Evolutionary conservation across 2,888 invertebrate species (phyloP).

Genomic region (Eretmocerus hayati): DNA sequence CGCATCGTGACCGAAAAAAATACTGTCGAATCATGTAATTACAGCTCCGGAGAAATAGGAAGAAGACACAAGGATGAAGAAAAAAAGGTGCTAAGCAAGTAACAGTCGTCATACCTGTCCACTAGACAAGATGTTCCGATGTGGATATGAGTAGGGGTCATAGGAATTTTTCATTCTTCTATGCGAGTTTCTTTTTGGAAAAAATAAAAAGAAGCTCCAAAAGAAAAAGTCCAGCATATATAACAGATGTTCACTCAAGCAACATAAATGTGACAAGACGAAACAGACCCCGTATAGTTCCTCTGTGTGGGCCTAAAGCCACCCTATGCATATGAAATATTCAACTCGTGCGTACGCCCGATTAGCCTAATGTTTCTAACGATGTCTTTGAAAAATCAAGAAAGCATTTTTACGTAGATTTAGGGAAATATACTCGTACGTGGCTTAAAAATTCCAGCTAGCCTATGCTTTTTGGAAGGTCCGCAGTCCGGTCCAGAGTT

Average conservation of each 20-base stretch:
- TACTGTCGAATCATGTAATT: no score
- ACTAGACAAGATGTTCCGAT: no score
- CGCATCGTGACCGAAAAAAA: no score
- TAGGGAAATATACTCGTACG: no score
- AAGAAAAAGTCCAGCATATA: background rate
- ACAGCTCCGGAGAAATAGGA: no score
- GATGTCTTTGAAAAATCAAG: background rate
- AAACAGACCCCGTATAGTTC: no score
- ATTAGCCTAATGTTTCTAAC: conserved; percentile 1
- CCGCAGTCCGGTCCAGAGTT: background rate
- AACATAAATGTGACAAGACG: conserved; percentile 19
- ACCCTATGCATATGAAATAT: background rate
- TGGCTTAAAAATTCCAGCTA: no score
- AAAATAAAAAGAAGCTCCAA: conserved; percentile 7
- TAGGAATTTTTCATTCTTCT: conserved; percentile 1
- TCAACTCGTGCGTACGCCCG: conserved; percentile 1
- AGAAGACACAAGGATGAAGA: no score
- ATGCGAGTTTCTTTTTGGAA: conserved; percentile 6
- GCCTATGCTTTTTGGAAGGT: no score
- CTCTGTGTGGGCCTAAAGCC: background rate
- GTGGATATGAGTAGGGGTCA: no score
- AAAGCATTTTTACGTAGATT: conserved; percentile 8
- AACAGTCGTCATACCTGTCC: no score
- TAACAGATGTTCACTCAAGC: conserved; percentile 14
- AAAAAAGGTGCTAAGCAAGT: no score